phyloP scores from a whole-genome alignment of 1,140 invertebrate genomes.

The Ephestia elutella region DNA sequence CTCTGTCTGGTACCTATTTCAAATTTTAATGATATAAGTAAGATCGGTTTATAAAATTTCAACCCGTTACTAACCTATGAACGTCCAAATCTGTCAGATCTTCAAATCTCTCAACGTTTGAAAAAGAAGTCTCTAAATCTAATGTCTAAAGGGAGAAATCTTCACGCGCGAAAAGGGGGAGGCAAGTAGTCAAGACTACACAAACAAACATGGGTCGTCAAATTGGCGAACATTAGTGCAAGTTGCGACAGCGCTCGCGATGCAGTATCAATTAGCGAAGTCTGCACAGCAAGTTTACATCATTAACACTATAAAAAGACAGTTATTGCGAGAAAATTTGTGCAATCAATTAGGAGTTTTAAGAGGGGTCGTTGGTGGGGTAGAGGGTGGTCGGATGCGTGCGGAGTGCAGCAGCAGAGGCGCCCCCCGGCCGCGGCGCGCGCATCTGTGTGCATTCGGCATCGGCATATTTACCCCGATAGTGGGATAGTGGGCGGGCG shows the following conservation, averaged over 20 bases:
- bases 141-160: too few relatives aligned
- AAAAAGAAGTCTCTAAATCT: too few relatives aligned
- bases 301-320: slow-evolving; percentile 73
- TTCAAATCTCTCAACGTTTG: too few relatives aligned
- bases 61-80: too few relatives aligned
- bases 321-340: slow-evolving; percentile 73
- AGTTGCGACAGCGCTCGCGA: slow-evolving; percentile 29
- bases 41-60: too few relatives aligned
- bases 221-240: slow-evolving; percentile 15
- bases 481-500: slow-evolving; percentile 71
- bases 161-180: not conserved
- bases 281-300: slow-evolving; percentile 65
- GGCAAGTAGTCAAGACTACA: slow-evolving; percentile 17
- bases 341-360: slow-evolving; percentile 73
- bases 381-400: slow-evolving; percentile 43
- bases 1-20: too few relatives aligned
- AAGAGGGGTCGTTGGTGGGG: slow-evolving; percentile 52
- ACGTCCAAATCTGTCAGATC: too few relatives aligned
- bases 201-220: slow-evolving; percentile 26
- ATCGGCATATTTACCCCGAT: slow-evolving; percentile 74
- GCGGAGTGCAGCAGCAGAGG: slow-evolving; percentile 61
- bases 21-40: too few relatives aligned
- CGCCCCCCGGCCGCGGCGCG: slow-evolving; percentile 54
- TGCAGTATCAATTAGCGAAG: slow-evolving; percentile 57
- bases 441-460: slow-evolving; percentile 73